Base-by-base conservation (phyloP, 1,140 invertebrate genomes). In the Papilio dardanus region DNA sequence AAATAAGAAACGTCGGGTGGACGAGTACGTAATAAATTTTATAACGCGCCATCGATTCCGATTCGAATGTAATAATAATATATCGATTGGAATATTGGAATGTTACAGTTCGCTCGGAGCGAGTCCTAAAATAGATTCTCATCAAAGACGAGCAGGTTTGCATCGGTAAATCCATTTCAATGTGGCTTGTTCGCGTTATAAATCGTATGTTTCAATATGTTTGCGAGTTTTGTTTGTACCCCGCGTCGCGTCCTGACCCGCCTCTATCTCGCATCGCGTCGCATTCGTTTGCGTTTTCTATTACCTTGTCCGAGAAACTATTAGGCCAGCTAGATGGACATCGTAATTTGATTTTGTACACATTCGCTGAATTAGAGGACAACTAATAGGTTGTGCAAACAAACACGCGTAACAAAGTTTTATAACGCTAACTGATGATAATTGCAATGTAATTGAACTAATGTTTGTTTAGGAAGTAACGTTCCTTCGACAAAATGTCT, bases 81-180 rank as follows among this genome's bases (percentile, higher is more conserved):
- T 93, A 92, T 93, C 83, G 88, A 85, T 83, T 89, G 82, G 86
- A 87, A 92, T 93, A 93, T 92, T 85, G 90, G 88, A 89, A 93
- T 92, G 91, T 91, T 89, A 87, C 88, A 83, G 86, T 91, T 86
- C 87, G 88, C 88, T 88, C 89, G 85, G 88, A 86, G 80, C 88
- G 84, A 83, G 81, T 90, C 91, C 87, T 80, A 87, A 93, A 93
- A 93, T 93, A 93, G 88, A 90, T 87, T 87, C 90, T 92, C 92
- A 93, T 93, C 92, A 93, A 93, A 93, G 92, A 92, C 92, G 89
- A 92, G 87, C 91, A 93, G 92, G 90, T 91, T 91, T 91, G 90
- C 89, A 92, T 91, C 92, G 92, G 92, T 93, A 93, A 93, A 92
- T 92, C 91, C 89, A 91, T 92, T 92, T 93, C 89, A 92, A 84